A percentile compares a stretch with the other conserved stretches of the same genome.
Conservation (phyloP, 2,888 invertebrate species). For the Hyalella azteca region DNA sequence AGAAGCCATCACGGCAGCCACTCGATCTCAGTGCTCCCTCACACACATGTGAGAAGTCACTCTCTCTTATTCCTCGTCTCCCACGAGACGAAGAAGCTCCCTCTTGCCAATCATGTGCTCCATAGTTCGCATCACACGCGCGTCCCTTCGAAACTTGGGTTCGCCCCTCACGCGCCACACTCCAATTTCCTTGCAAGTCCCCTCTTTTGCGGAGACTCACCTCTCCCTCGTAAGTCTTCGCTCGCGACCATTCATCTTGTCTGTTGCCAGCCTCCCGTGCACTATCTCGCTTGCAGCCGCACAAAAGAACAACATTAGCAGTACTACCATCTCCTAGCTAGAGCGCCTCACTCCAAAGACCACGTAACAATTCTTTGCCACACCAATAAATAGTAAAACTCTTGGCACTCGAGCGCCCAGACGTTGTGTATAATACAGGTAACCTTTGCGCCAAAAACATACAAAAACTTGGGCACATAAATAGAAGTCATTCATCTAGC, state of each 20-base stretch:
- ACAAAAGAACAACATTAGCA: slow-evolving; percentile 2
- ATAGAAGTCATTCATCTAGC: no score
- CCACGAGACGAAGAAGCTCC: neutral
- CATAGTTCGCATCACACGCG: neutral
- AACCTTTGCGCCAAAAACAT: no score
- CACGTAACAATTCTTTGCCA: neutral
- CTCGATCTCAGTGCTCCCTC: neutral
- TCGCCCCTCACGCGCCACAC: slow-evolving; percentile 2
- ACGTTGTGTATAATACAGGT: no score
- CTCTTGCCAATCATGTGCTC: slow-evolving; percentile 11
- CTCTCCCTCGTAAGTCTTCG: slow-evolving; percentile 21
- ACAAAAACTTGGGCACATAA: no score
- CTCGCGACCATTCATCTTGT: slow-evolving; percentile 14
- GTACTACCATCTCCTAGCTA: neutral
- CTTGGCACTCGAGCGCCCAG: neutral
- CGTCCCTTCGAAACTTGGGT: neutral
- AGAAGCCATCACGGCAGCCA: no score
- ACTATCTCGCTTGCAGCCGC: slow-evolving; percentile 18
- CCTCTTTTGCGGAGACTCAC: slow-evolving; percentile 4
- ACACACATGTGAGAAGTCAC: neutral
- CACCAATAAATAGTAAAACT: neutral
- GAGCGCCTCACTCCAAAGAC: neutral
- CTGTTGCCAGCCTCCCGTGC: slow-evolving; percentile 5
- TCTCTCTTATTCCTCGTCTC: neutral
- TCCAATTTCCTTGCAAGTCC: slow-evolving; percentile 28